phyloP scores from a whole-genome alignment of 2,113 vertebrate genomes.

The Puntigrus tetrazona region DNA sequence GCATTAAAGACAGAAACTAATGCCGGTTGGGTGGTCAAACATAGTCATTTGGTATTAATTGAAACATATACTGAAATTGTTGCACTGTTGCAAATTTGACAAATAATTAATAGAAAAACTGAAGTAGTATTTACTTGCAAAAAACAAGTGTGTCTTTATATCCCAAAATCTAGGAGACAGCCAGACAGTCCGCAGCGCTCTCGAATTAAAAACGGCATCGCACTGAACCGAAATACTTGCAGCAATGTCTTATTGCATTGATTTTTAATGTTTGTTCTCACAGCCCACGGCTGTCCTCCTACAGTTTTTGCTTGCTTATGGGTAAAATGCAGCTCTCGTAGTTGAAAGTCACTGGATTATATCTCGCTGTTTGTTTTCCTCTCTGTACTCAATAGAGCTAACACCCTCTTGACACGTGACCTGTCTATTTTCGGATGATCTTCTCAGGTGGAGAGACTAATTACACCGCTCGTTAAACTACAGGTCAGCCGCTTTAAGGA shows the following conservation, averaged over 20 bases:
- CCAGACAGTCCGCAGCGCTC: neutral
- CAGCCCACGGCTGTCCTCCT: conserved; percentile 18
- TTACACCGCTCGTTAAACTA: neutral
- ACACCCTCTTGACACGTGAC: neutral
- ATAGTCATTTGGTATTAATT: no score
- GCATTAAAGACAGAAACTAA: no score
- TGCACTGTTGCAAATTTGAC: no score
- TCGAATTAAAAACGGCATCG: neutral
- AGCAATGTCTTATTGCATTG: neutral
- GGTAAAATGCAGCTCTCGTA: conserved; percentile 3
- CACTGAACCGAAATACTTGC: neutral
- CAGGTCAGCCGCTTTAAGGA: neutral
- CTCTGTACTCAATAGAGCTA: conserved; percentile 7
- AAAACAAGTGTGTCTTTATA: neutral
- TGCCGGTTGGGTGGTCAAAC: no score
- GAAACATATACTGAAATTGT: no score
- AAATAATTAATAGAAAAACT: no score
- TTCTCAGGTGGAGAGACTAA: neutral
- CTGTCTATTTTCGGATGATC: conserved; percentile 7
- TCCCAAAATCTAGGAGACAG: neutral
- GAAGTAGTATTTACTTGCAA: neutral
- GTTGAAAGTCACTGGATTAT: conserved; percentile 27
- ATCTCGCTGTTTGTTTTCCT: conserved; percentile 13
- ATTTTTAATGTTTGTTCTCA: conserved; percentile 6
- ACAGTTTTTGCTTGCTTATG: conserved; percentile 11